A percentile compares a stretch with the other conserved stretches of the same genome.
These are phyloP conservation scores for Steinernema khuongi DNA, from an alignment of 1,140 invertebrate species.

Conservation along the genomic window DNA sequence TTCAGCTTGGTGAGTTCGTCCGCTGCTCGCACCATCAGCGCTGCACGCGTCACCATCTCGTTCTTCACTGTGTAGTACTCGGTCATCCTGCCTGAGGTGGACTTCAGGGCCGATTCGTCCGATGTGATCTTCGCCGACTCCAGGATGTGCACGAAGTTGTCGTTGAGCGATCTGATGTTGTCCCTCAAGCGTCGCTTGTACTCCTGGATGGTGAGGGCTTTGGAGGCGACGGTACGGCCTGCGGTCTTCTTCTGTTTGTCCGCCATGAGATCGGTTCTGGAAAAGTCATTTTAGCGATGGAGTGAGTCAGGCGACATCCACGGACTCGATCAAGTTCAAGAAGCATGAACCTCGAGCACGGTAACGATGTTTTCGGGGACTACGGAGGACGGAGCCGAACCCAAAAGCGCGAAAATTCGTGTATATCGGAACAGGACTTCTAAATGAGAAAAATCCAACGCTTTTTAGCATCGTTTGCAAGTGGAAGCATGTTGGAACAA, in stretches of 20 bases:
- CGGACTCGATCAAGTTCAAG: too few relatives aligned
- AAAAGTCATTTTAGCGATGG: too few relatives aligned
- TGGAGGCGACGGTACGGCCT: constrained; percentile 12
- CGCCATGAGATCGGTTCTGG: too few relatives aligned
- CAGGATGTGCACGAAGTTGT: constrained; percentile 37
- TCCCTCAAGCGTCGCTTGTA: constrained; percentile 37
- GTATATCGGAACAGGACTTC: too few relatives aligned
- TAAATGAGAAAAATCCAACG: too few relatives aligned
- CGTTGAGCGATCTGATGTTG: constrained; percentile 39
- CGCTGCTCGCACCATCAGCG: constrained; percentile 36
- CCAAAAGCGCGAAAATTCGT: too few relatives aligned
- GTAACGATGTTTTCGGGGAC: too few relatives aligned
- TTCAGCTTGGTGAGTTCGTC: constrained; percentile 39
- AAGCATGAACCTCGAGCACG: too few relatives aligned
- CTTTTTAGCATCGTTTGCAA: too few relatives aligned
- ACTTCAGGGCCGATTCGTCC: constrained; percentile 30
- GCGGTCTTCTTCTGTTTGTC: constrained; percentile 18
- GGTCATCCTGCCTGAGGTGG: constrained; percentile 30
- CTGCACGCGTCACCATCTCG: constrained; percentile 35
- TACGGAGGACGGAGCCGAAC: too few relatives aligned
- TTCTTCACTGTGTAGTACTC: constrained; percentile 31
- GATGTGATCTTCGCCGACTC: constrained; percentile 35
- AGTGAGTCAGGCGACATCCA: too few relatives aligned
- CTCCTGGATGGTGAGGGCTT: constrained; percentile 30
- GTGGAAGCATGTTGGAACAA: too few relatives aligned